phyloP scores from a whole-genome alignment of 2,113 vertebrate genomes.

The Tichodroma muraria region DNA sequence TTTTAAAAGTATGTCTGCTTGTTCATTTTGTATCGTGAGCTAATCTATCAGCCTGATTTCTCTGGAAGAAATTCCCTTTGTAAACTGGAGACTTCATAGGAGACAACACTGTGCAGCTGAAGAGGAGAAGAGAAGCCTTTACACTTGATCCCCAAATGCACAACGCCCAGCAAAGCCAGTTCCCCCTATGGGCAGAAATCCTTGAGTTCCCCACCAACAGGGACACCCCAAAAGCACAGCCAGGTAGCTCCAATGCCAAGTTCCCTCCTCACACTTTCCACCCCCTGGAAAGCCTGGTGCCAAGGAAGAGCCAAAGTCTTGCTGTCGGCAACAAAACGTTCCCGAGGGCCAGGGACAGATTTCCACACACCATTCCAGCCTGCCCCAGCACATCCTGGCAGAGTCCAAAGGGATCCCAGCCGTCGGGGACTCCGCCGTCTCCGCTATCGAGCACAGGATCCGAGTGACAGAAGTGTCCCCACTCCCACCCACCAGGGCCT shows the following conservation, averaged over 20 bases:
- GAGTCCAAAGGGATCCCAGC: not conserved
- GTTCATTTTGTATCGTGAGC: not conserved
- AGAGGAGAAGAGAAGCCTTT: not conserved
- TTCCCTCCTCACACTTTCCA: not conserved
- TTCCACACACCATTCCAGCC: not conserved
- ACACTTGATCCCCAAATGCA: not conserved
- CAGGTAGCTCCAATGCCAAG: not conserved
- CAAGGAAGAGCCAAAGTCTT: not conserved
- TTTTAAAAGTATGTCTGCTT: not conserved
- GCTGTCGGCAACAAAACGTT: not conserved
- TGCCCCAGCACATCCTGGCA: not conserved
- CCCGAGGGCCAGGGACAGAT: not conserved
- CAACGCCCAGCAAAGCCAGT: accelerated
- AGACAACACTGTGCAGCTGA: not conserved
- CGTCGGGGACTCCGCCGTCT: accelerated
- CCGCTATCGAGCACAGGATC: not conserved
- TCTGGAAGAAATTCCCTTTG: not conserved
- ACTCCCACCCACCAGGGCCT: not conserved
- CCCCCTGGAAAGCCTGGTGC: not conserved
- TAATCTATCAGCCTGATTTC: not conserved
- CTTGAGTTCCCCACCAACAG: accelerated
- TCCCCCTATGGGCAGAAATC: not conserved
- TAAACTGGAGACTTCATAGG: accelerated
- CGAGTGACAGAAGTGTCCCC: not conserved
- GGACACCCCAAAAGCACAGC: not conserved